Conservation (phyloP, 2,113 vertebrate genomes). For the Neomonachus schauinslandi region DNA sequence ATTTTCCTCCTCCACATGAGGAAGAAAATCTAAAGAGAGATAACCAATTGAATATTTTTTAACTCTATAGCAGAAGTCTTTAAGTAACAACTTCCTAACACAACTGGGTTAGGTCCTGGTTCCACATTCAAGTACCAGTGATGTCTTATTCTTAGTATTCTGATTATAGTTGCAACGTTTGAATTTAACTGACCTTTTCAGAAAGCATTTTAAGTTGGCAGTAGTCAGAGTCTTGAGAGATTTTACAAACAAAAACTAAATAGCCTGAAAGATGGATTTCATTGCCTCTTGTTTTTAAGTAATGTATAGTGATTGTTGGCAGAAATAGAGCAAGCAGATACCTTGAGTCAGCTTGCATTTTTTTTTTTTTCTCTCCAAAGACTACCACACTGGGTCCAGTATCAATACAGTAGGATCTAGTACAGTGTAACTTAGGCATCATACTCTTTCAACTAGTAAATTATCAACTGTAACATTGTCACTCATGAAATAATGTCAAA, state of each 20-base stretch:
- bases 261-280: not conserved
- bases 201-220: slow-evolving; percentile 30
- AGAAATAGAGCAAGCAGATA: not conserved
- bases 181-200: slow-evolving; percentile 21
- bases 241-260: slow-evolving; percentile 35
- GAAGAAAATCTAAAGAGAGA: not conserved
- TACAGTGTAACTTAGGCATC: not conserved
- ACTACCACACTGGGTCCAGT: not conserved
- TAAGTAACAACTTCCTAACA: slow-evolving; percentile 5
- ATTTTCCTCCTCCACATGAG: not conserved
- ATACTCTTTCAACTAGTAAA: not conserved
- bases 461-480: not conserved
- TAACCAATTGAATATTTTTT: not conserved
- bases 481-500: slow-evolving; percentile 8
- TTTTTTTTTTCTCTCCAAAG: not conserved
- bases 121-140: not conserved
- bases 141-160: not conserved
- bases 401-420: not conserved
- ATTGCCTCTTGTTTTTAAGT: slow-evolving; percentile 40
- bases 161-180: not conserved
- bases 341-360: not conserved
- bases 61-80: not conserved
- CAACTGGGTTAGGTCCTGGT: not conserved
- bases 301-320: not conserved
- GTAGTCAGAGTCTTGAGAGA: not conserved